These are phyloP conservation scores for Ceyx cyanopectus DNA, from an alignment of 2,113 vertebrate genomes.

Conservation along the genomic window DNA sequence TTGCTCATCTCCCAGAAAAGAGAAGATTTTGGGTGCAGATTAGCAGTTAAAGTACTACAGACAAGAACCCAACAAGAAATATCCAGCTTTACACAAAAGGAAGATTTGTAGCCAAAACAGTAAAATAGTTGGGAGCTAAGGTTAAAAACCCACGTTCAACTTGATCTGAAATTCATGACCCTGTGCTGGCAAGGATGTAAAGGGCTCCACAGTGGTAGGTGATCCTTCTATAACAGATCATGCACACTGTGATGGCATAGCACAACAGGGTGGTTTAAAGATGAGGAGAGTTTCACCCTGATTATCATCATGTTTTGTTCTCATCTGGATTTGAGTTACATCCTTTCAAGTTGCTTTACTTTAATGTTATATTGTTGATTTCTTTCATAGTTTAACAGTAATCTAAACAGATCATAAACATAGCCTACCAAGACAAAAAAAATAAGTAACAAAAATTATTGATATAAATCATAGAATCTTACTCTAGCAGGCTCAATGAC, in stretches of 20 bases:
- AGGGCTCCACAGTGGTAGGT: not conserved
- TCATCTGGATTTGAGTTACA: constrained; percentile 16
- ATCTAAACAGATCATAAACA: constrained; percentile 26
- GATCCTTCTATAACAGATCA: not conserved
- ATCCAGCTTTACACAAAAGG: not conserved
- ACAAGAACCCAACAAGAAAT: not conserved
- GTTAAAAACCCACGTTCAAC: not conserved
- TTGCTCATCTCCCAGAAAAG: not conserved
- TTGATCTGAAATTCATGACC: not conserved
- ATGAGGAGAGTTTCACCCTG: not conserved
- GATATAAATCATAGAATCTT: constrained; percentile 34
- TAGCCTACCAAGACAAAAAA: not conserved
- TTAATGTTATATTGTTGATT: constrained; percentile 20
- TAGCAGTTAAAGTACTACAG: not conserved
- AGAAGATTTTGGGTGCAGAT: not conserved
- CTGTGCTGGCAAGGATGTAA: not conserved
- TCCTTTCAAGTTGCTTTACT: constrained; percentile 34
- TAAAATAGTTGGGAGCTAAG: not conserved
- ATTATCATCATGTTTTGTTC: not conserved
- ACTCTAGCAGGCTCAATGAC: constrained; percentile 2
- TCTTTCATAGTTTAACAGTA: not conserved
- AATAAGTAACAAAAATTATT: constrained; percentile 2
- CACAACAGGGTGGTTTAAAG: not conserved
- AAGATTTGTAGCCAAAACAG: not conserved
- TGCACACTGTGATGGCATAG: not conserved